Base-by-base conservation (phyloP, 2,888 invertebrate genomes). In the Pollenia griseotomentosa region DNA sequence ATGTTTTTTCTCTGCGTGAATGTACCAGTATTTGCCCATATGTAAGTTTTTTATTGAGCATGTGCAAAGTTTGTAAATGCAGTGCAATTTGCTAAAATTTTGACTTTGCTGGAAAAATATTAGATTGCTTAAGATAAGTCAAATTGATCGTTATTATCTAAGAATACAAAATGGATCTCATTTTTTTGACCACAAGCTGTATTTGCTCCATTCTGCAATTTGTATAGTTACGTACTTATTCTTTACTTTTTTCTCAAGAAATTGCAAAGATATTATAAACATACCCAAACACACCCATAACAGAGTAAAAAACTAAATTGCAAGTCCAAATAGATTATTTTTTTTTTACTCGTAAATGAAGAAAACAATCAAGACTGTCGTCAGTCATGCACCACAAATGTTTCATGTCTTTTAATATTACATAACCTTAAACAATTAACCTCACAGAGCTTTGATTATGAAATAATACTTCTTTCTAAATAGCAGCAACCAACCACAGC, bases 361-460 rank as follows among this genome's bases (percentile, higher is more conserved):
- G 65, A 83, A 79, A 82, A 83, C 65, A 83, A 83, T 86, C 65
- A 70, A 83, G 74, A 83, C 71, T 79, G 55, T 70, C 79, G 48
- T 70, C 79, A 79, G 68, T 70, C 83, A 57, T 70, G 61, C 70
- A 73, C 70, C 59, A 75, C 68, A 83, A 79, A 79, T 75, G 75
- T 75, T 83, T 83, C 73, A 73, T 81, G 70, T 82, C 83, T 79
- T 61, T 53, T 70, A 53, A 75, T 80, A 79, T 83, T 63, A 70
- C 78, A 75, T 80, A 71, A 86, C 86, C 86, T 79, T 79, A 86
- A 81, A 71, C 83, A 83, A 86, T 86, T 86, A 86, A 79, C 83
- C 86, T 79, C 57, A 75, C 70, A 57, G 23, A 51, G 79, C 61
- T 70, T 83, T 86, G 74, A 79, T 80, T 86, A 71, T 65, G 74